A percentile compares a stretch with the other conserved stretches of the same genome.
phyloP scores from a whole-genome alignment of 2,113 vertebrate genomes.

The Syngnathoides biaculeatus region DNA sequence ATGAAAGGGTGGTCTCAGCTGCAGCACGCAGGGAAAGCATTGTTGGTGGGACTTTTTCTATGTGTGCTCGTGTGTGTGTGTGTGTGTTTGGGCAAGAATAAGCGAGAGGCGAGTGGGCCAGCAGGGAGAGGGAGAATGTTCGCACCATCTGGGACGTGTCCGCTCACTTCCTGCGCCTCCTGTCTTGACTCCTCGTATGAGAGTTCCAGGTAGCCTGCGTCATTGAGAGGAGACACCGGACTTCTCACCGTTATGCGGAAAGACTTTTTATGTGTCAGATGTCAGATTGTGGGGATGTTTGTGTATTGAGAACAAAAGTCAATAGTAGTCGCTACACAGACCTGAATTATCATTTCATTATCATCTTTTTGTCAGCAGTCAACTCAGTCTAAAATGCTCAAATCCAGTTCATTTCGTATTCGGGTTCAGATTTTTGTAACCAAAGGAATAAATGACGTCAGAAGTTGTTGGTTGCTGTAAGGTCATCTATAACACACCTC shows the following conservation, averaged over 20 bases:
- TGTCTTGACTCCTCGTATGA: constrained; percentile 29
- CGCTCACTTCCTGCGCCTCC: constrained; percentile 56
- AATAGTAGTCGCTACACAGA: not conserved
- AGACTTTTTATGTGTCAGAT: not conserved
- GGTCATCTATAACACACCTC: not conserved
- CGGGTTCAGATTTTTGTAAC: not conserved
- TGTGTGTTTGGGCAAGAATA: constrained; percentile 14
- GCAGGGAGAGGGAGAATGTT: constrained; percentile 53
- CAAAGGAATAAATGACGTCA: not conserved
- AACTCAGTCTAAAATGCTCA: no score
- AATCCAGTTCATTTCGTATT: not conserved
- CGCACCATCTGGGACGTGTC: constrained; percentile 68
- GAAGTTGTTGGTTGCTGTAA: not conserved
- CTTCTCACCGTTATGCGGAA: not conserved
- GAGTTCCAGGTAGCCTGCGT: constrained; percentile 31
- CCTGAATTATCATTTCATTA: not conserved
- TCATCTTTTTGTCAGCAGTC: no score
- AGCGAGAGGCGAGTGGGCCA: constrained; percentile 28
- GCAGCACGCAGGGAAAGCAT: constrained; percentile 51
- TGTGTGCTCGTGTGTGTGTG: constrained; percentile 17
- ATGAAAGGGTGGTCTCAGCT: constrained; percentile 52
- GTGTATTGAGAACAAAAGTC: not conserved
- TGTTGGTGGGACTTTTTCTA: constrained; percentile 37
- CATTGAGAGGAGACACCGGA: constrained; percentile 6
- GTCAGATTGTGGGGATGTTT: not conserved